Percentiles rank a stretch among this genome's conserved stretches.
Conservation (phyloP, 2,113 vertebrate species). For the Cathartes aura region DNA sequence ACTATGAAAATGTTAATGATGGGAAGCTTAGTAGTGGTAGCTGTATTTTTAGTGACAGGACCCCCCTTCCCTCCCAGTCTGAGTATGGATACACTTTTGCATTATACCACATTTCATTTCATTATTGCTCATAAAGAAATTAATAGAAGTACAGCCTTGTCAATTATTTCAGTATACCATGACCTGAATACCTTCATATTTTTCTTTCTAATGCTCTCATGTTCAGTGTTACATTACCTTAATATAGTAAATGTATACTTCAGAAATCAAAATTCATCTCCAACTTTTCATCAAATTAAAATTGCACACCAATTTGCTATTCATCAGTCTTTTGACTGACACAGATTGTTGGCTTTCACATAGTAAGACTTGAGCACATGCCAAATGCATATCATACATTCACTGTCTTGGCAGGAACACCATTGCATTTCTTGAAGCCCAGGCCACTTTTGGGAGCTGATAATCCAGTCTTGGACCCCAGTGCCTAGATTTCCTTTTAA, state of each 20-base stretch:
- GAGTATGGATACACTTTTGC: not conserved
- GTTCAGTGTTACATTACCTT: not conserved
- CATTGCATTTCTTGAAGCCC: not conserved
- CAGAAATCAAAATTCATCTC: not conserved
- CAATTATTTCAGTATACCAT: not conserved
- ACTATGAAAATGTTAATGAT: not conserved
- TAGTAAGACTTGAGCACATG: not conserved
- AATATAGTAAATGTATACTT: not conserved
- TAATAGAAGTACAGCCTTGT: not conserved
- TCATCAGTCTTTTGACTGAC: slow-evolving; percentile 26
- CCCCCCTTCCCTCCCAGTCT: not conserved
- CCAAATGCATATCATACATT: slow-evolving; percentile 22
- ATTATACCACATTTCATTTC: not conserved
- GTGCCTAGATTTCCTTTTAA: not conserved
- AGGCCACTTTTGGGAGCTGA: not conserved
- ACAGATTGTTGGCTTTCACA: slow-evolving; percentile 6
- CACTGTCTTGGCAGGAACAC: slow-evolving; percentile 7
- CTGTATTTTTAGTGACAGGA: not conserved
- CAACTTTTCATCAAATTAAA: not conserved
- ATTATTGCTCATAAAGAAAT: not conserved
- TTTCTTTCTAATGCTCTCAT: not conserved
- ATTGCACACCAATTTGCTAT: not conserved
- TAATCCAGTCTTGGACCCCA: not conserved
- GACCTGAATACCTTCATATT: not conserved
- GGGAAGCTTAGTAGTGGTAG: not conserved